Evolutionary conservation across 2,797 vertebrate genomes (phyloP), one percentile per base, ranked within the genome.

Genomic region (Scyliorhinus canicula): DNA sequence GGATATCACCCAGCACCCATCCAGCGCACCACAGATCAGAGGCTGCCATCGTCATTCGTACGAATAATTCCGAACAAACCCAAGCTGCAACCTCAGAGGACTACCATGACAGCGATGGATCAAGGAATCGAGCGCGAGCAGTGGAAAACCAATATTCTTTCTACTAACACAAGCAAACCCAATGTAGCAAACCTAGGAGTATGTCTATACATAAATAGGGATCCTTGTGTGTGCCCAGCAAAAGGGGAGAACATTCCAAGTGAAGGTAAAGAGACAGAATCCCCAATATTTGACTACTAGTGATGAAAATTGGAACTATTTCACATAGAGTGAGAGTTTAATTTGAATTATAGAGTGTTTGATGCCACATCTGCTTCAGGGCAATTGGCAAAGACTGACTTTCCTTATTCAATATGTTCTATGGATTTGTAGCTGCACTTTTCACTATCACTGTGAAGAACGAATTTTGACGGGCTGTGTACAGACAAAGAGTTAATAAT

Each of bases 61-160:
- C 98, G 93, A 98, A 98, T 97, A 99, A 99, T 95, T 96, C 98
- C 0, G 99, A 99, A 4, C 99, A 99, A 96, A 97, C 98, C 11
- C 95, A 98, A 0, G 95, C 97, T 3, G 93, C 97, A 0, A 93
- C 96, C 0, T 95, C 97, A 0, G 99, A 99, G 63, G 99, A 99
- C 97, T 98, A 98, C 96, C 98, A 98, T 0, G 99, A 99, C 0
- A 97, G 97, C 1, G 98, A 99, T 0, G 98, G 98, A 9, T 96
- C 97, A 24, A 98, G 98, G 85, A 97, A 96, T 95, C 97, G 98
- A 95, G 97, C 98, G 95, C 97, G 99, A 93, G 99, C 99, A 0
- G 98, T 99, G 74, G 99, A 99, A 96, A 99, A 99, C 97, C 99
- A 99, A 88, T 99, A 99, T 96, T 99, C 99, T 95, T 99, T 99